Evolutionary conservation across 2,113 vertebrate species (phyloP).

Genomic region (Scartelaos histophorus): DNA sequence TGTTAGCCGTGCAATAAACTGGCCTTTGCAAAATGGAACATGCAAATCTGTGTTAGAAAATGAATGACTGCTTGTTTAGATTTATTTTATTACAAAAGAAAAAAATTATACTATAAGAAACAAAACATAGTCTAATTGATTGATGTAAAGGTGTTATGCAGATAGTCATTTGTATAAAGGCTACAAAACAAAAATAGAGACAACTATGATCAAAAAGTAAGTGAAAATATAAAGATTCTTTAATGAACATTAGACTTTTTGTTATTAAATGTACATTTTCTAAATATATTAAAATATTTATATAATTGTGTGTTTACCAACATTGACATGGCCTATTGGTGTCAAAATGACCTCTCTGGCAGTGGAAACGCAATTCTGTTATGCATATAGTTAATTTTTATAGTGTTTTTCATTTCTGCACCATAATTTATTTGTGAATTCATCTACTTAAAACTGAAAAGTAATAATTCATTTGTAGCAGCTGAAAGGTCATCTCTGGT

Average conservation of each 20-base stretch:
- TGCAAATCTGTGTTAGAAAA: neutral
- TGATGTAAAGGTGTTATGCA: neutral
- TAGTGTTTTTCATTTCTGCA: neutral
- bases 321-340: neutral
- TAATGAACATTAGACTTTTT: neutral
- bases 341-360: conserved; percentile 9
- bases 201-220: neutral
- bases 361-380: neutral
- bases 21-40: neutral
- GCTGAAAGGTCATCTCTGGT: neutral
- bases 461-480: conserved; percentile 7
- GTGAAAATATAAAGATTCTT: conserved; percentile 1
- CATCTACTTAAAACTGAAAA: neutral
- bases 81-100: conserved; percentile 6
- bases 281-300: neutral
- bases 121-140: neutral
- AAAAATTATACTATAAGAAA: neutral
- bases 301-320: neutral
- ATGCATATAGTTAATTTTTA: no score
- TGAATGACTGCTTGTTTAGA: neutral
- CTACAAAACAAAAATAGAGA: neutral
- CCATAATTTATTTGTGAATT: conserved; percentile 4
- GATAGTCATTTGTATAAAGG: neutral
- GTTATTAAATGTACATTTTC: conserved; percentile 2
- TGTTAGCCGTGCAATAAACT: conserved; percentile 6